Evolutionary conservation across 2,113 vertebrate species (phyloP).

Genomic region (Shinisaurus crocodilurus): DNA sequence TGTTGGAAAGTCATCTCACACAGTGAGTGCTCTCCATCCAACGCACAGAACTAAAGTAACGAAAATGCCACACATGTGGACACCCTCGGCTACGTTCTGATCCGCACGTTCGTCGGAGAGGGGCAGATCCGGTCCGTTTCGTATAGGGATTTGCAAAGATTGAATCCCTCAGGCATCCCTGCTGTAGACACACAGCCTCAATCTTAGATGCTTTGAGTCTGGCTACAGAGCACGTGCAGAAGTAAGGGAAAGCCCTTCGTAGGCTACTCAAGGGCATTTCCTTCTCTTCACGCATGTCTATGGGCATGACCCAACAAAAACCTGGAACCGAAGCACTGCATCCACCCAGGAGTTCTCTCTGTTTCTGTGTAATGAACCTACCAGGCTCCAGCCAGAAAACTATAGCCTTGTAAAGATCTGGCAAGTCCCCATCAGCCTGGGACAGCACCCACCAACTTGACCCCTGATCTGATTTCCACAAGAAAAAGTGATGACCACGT

Average conservation of each 20-base stretch:
- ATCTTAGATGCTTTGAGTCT: background rate
- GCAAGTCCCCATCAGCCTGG: background rate
- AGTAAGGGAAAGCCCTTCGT: background rate
- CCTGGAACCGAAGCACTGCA: fast-evolving
- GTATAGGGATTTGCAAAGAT: no score
- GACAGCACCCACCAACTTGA: background rate
- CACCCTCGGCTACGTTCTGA: no score
- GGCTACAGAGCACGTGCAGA: background rate
- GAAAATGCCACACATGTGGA: no score
- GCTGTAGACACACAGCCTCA: no score
- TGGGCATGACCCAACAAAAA: background rate
- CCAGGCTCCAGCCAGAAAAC: background rate
- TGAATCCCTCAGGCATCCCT: no score
- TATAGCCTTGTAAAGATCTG: background rate
- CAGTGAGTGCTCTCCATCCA: no score
- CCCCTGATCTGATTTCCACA: background rate
- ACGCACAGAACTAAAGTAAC: no score
- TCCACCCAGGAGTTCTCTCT: background rate
- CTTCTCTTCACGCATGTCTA: background rate
- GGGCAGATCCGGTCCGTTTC: no score
- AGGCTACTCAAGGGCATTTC: background rate
- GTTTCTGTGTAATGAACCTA: background rate
- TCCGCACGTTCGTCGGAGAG: no score
- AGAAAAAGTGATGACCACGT: background rate
- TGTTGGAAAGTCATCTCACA: no score